Percentiles rank a stretch among this genome's conserved stretches.
Evolutionary conservation across 2,888 invertebrate genomes (phyloP).

Genomic region (Napeogenes sylphis): DNA sequence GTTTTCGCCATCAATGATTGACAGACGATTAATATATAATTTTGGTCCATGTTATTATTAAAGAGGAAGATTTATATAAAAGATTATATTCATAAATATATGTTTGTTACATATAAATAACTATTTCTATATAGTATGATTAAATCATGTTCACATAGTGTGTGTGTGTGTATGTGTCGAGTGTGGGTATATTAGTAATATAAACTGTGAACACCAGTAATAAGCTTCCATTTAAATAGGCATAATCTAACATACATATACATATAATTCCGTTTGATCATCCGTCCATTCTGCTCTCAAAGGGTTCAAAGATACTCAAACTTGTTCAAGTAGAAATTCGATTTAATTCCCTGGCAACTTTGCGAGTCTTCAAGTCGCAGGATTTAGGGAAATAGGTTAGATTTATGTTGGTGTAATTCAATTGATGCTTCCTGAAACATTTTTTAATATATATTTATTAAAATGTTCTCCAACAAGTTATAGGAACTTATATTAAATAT

Average conservation of each 20-base stretch:
- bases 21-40: neutral
- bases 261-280: conserved; percentile 46
- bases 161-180: no score
- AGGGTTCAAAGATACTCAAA: conserved; percentile 55
- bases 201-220: neutral
- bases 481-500: neutral
- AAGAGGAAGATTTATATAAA: no score
- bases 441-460: conserved; percentile 1
- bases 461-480: neutral
- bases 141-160: no score
- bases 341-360: conserved; percentile 51
- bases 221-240: neutral
- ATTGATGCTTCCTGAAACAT: neutral
- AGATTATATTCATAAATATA: no score
- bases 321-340: conserved; percentile 60
- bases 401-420: neutral
- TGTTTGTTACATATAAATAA: no score
- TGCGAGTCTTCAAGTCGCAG: conserved; percentile 13
- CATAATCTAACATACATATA: neutral
- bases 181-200: neutral
- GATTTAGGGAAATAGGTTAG: conserved; percentile 14
- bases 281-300: conserved; percentile 44
- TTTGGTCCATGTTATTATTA: neutral
- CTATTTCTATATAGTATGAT: no score
- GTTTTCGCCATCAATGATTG: neutral